A percentile compares a stretch with the other conserved stretches of the same genome.
These are phyloP conservation scores for Aphelinus certus DNA, from an alignment of 1,140 invertebrate species.

Conservation along the genomic window DNA sequence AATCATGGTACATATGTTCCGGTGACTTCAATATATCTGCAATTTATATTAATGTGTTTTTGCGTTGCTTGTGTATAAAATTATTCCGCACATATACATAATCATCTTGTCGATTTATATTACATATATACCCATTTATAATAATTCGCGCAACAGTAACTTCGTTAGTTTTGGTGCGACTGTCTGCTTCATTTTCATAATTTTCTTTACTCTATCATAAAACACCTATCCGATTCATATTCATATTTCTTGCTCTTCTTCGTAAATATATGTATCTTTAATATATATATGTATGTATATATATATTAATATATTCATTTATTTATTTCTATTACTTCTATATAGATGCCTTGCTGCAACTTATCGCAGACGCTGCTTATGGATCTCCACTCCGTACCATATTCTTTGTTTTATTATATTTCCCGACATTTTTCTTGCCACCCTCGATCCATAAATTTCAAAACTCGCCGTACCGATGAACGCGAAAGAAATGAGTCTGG, in stretches of 20 bases:
- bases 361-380: background rate
- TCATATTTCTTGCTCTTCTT: background rate
- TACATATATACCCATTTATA: background rate
- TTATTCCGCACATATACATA: slow-evolving; percentile 19
- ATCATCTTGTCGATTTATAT: background rate
- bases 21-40: background rate
- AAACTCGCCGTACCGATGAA: slow-evolving; percentile 8
- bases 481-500: background rate
- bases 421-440: background rate
- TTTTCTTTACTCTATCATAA: background rate
- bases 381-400: background rate
- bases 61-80: slow-evolving; percentile 13
- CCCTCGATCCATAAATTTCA: background rate
- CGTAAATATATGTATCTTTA: background rate
- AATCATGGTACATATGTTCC: background rate
- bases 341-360: background rate
- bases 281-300: slow-evolving; percentile 2
- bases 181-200: background rate
- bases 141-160: slow-evolving; percentile 14
- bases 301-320: background rate
- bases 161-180: background rate
- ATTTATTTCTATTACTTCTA: slow-evolving; percentile 7
- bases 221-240: slow-evolving; percentile 4
- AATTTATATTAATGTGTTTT: background rate
- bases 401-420: background rate